Percentiles rank a stretch among this genome's conserved stretches.
phyloP scores from a whole-genome alignment of 1,140 invertebrate species.

The Acyrthosiphon pisum region DNA sequence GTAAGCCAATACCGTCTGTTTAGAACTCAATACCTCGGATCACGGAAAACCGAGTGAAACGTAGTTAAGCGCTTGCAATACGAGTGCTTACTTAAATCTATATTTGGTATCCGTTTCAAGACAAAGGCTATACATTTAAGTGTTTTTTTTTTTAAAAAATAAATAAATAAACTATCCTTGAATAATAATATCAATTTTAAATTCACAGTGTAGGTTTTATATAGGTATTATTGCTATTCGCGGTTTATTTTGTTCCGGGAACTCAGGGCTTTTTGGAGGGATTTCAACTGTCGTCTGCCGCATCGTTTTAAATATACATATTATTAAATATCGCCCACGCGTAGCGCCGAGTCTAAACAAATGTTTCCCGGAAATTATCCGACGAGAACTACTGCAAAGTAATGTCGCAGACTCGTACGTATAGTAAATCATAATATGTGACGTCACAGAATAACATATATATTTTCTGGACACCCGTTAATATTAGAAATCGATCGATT shows the following conservation, averaged over 20 bases:
- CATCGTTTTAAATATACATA: neutral
- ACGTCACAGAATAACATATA: neutral
- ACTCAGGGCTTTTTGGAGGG: neutral
- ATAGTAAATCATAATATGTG: neutral
- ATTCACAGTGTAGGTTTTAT: neutral
- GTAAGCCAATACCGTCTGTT: neutral
- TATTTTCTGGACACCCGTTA: neutral
- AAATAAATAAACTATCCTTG: neutral
- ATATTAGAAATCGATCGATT: neutral
- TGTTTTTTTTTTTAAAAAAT: neutral
- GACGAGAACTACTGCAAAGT: neutral
- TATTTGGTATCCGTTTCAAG: neutral
- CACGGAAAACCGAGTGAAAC: slow-evolving; percentile 2
- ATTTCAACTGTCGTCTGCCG: neutral
- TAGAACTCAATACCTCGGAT: neutral
- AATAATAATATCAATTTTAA: slow-evolving; percentile 18
- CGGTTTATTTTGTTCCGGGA: neutral
- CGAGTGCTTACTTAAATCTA: neutral
- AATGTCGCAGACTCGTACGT: neutral
- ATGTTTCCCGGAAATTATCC: neutral
- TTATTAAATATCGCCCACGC: neutral
- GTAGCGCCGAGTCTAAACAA: neutral
- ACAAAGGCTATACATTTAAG: neutral
- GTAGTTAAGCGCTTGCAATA: neutral
- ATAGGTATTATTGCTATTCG: neutral